Evolutionary conservation across 2,113 vertebrate genomes (phyloP).

Genomic region (Paramormyrops kingsleyae): DNA sequence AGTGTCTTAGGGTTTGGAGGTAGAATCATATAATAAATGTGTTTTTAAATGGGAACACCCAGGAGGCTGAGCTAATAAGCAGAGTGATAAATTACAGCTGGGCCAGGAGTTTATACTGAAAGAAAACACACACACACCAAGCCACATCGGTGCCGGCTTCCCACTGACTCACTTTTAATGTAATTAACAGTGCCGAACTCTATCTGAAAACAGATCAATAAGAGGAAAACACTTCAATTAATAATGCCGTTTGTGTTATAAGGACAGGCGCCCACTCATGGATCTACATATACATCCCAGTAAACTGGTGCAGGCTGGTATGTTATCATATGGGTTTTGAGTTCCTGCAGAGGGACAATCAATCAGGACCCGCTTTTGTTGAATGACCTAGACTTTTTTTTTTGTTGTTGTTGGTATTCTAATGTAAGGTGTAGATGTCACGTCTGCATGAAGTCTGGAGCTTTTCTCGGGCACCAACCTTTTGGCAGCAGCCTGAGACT

Average conservation of each 20-base stretch:
- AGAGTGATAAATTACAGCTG: not conserved
- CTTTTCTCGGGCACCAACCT: conserved; percentile 32
- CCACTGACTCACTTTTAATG: not conserved
- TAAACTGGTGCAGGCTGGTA: not conserved
- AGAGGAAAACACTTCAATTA: not conserved
- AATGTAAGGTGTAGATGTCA: not conserved
- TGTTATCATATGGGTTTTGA: not conserved
- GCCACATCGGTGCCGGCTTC: not conserved
- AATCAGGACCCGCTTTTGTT: conserved; percentile 49
- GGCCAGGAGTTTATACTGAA: not conserved
- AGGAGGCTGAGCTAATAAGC: not conserved
- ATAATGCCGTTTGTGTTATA: not conserved
- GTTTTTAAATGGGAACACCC: not conserved
- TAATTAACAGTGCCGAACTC: not conserved
- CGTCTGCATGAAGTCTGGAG: not conserved
- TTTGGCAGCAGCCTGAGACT: conserved; percentile 40
- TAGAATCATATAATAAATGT: not conserved
- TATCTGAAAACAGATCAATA: not conserved
- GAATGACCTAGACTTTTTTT: not conserved
- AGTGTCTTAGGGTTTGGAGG: not conserved
- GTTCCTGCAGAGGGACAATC: conserved; percentile 15
- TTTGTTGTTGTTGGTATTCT: not conserved
- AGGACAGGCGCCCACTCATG: conserved; percentile 38
- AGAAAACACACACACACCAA: conserved; percentile 40
- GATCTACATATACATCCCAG: conserved; percentile 30